A percentile compares a stretch with the other conserved stretches of the same genome.
Conservation (phyloP, 2,888 invertebrate species). For the Lithophane semibrunnea region DNA sequence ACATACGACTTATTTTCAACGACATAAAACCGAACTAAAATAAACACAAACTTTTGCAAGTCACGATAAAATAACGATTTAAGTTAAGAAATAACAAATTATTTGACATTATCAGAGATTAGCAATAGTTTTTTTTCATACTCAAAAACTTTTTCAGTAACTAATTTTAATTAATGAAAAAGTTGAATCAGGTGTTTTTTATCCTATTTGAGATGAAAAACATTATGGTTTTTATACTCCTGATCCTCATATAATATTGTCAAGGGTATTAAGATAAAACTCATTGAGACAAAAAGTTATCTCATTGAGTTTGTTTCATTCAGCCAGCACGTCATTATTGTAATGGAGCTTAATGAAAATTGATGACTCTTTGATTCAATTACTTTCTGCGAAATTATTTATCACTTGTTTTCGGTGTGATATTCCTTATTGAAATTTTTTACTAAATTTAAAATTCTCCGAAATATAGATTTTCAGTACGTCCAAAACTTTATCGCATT, state of each 20-base stretch:
- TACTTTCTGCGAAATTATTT: slow-evolving; percentile 25
- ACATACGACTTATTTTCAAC: background rate
- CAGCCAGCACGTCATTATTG: slow-evolving; percentile 39
- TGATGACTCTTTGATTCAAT: slow-evolving; percentile 53
- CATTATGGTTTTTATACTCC: background rate
- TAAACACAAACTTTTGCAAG: background rate
- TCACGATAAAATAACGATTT: background rate
- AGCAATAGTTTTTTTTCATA: background rate
- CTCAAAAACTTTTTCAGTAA: background rate
- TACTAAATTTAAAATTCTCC: background rate
- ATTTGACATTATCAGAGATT: background rate
- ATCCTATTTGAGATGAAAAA: background rate
- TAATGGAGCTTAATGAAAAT: slow-evolving; percentile 60
- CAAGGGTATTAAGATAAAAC: slow-evolving; percentile 26
- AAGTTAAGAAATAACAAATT: background rate
- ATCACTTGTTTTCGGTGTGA: slow-evolving; percentile 18
- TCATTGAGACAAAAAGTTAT: slow-evolving; percentile 39
- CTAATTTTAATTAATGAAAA: background rate
- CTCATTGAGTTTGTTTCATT: slow-evolving; percentile 36
- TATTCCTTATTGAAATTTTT: background rate
- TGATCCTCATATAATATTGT: slow-evolving; percentile 10
- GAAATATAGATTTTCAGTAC: background rate
- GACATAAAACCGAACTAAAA: background rate
- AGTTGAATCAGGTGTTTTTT: background rate
- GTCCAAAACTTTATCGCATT: background rate